phyloP scores from a whole-genome alignment of 2,113 vertebrate genomes.

The Muntiacus muntjak region DNA sequence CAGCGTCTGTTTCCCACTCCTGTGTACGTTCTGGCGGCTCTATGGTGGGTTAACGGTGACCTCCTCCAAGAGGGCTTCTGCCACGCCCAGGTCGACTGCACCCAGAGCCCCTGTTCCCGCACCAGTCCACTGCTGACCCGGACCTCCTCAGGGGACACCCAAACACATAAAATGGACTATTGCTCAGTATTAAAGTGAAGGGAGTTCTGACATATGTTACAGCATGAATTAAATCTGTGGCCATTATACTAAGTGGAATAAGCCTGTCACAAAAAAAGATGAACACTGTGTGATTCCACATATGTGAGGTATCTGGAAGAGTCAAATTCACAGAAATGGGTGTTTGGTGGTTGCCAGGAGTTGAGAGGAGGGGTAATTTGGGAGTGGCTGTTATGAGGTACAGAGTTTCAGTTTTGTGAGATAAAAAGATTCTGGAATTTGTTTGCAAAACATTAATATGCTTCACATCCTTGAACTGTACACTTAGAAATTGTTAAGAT shows the following conservation, averaged over 20 bases:
- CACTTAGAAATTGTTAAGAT: background rate
- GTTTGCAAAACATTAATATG: background rate
- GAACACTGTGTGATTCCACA: background rate
- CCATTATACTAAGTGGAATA: background rate
- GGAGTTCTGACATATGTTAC: background rate
- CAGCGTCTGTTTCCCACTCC: too few relatives aligned
- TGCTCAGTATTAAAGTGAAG: background rate
- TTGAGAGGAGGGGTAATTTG: fast-evolving
- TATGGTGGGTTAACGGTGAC: too few relatives aligned
- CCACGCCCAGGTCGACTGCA: too few relatives aligned
- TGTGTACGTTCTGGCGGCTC: too few relatives aligned
- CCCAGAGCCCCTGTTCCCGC: too few relatives aligned
- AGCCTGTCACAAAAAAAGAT: background rate
- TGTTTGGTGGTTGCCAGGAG: background rate
- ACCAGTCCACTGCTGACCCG: too few relatives aligned
- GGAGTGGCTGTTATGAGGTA: background rate
- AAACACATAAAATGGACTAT: background rate
- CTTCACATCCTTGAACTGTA: background rate
- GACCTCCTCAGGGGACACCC: too few relatives aligned
- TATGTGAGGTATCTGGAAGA: background rate
- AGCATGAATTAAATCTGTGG: background rate
- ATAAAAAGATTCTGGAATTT: background rate
- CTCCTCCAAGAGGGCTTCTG: too few relatives aligned
- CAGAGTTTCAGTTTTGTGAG: background rate
- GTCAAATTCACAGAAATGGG: background rate